Base-by-base conservation (phyloP, 2,797 vertebrate species). In the Manis pentadactyla region DNA sequence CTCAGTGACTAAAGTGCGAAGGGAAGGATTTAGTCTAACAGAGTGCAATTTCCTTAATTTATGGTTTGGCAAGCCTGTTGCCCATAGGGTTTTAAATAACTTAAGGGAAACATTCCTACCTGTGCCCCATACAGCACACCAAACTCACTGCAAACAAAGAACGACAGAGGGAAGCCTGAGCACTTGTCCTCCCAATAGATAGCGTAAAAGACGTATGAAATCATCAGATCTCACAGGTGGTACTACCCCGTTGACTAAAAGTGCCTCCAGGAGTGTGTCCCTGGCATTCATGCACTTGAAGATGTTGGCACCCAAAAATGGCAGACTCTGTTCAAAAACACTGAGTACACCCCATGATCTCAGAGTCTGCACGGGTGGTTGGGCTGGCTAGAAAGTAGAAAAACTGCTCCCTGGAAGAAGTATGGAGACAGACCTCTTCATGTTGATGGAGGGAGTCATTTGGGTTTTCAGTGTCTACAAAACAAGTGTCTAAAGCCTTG, bases 301-400 rank as follows among this genome's bases (percentile, higher is more conserved):
- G 57, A 85, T 96, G 31, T 42, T 97, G 95, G 63, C 92, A 95
- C 29, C n/a, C 19, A 42, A 77, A 94, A 95, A 85, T 92, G 39
- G 87, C 87, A 81, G 79, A 69, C 15, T 15, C 46, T 96, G 37
- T 95, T 73, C 95, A 77, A 93, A 96, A 96, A 97, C 83, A 51
- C 11, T 74, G n/a, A 42, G 6, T 66, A 71, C 64, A 63, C 64
- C 9, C 59, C 69, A 51, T 57, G 42, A 27, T 25, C 53, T 51
- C 63, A 73, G 73, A 53, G 34, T 25, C 77, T 93, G 31, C 14
- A 46, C 68, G 61, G 84, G 42, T 92, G 49, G 73, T 57, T 69
- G 66, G n/a, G 39, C 73, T 77, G 79, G 92, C 29, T 94, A 49
- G 71, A 29, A 93, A 87, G 55, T 17, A 78, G 86, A 89, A 49